A percentile compares a stretch with the other conserved stretches of the same genome.
phyloP scores from a whole-genome alignment of 2,113 vertebrate species.

The Misgurnus mizolepis region DNA sequence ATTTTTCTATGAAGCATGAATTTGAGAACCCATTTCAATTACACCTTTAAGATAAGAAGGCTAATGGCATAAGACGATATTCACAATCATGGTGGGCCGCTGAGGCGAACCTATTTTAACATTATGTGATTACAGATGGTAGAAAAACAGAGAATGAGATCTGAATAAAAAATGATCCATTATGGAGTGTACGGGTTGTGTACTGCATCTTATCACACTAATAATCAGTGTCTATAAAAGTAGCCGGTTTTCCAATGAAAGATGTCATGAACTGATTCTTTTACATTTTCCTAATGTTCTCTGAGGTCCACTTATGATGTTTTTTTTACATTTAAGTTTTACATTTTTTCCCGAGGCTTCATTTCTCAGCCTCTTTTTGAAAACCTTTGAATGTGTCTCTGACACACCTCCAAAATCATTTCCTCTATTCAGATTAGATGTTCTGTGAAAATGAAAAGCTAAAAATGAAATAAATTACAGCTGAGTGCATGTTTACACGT shows the following conservation, averaged over 20 bases:
- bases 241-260: too few species aligned
- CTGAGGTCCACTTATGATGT: too few species aligned
- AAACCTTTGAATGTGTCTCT: background rate
- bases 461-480: background rate
- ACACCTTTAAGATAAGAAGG: slow-evolving; percentile 7
- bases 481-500: too few species aligned
- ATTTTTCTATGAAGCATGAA: background rate
- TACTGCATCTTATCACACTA: slow-evolving; percentile 20
- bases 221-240: slow-evolving; percentile 25
- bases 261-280: too few species aligned
- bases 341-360: too few species aligned
- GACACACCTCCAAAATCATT: background rate
- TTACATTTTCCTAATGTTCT: too few species aligned
- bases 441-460: background rate
- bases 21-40: slow-evolving; percentile 34
- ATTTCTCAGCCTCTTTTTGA: too few species aligned
- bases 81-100: slow-evolving; percentile 12
- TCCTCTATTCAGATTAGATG: background rate
- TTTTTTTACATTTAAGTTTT: too few species aligned
- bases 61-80: slow-evolving; percentile 16
- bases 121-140: slow-evolving; percentile 26
- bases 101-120: slow-evolving; percentile 21
- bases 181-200: slow-evolving; percentile 13
- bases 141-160: slow-evolving; percentile 24
- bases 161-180: slow-evolving; percentile 46